These are phyloP conservation scores for Apotomis capreana DNA, from an alignment of 2,888 invertebrate species.

Conservation along the genomic window DNA sequence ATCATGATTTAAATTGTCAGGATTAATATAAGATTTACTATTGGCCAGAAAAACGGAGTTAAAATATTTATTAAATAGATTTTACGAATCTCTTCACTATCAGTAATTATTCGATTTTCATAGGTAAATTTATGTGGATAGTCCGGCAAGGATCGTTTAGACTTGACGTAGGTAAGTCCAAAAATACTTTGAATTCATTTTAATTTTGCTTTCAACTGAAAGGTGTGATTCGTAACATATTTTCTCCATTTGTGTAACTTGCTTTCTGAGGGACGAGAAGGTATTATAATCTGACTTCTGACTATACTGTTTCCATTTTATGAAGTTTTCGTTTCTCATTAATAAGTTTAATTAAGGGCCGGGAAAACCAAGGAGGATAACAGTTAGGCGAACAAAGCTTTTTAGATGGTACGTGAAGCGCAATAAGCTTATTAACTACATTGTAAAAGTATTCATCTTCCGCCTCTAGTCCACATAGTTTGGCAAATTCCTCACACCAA, in stretches of 20 bases:
- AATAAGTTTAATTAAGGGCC: too few species aligned
- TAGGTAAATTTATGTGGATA: neutral
- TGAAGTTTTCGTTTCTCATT: too few species aligned
- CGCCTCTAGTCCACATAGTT: neutral
- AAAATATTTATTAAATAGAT: conserved; percentile 2
- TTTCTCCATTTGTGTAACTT: neutral
- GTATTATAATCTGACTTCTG: neutral
- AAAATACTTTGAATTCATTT: neutral
- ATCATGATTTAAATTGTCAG: neutral
- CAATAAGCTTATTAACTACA: neutral
- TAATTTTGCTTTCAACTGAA: neutral
- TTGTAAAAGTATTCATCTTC: neutral
- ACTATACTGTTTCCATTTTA: too few species aligned
- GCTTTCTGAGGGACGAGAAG: neutral
- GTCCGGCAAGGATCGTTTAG: neutral
- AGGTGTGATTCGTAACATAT: neutral
- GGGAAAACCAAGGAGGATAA: too few species aligned
- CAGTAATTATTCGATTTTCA: too few species aligned
- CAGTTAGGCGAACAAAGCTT: too few species aligned
- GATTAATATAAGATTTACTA: too few species aligned
- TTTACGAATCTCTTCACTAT: neutral
- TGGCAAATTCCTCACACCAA: neutral
- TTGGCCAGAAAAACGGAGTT: conserved; percentile 4
- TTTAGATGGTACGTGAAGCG: too few species aligned
- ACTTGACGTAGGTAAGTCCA: conserved; percentile 1